Evolutionary conservation across 2,888 invertebrate species (phyloP).

Genomic region (Agrotis clavis): DNA sequence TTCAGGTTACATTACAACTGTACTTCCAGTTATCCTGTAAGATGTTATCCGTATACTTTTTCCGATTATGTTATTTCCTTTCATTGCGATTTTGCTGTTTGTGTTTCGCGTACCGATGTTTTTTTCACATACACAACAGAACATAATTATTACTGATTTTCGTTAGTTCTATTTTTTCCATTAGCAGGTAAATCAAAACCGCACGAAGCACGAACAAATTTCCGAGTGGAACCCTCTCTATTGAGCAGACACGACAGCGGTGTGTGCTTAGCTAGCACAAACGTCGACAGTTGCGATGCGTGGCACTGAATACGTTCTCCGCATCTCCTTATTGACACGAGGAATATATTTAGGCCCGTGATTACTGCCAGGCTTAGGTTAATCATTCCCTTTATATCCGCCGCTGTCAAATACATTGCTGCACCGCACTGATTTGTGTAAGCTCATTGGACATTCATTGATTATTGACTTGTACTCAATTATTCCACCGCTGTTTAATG

Average conservation of each 20-base stretch:
- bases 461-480: slow-evolving; percentile 49
- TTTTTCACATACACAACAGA: too few species aligned
- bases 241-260: slow-evolving; percentile 62
- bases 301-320: slow-evolving; percentile 78
- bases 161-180: too few species aligned
- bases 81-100: neutral
- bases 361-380: slow-evolving; percentile 83
- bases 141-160: too few species aligned
- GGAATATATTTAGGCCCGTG: slow-evolving; percentile 80
- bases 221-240: slow-evolving; percentile 48
- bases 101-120: too few species aligned
- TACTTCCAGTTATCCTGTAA: slow-evolving; percentile 18
- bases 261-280: slow-evolving; percentile 76
- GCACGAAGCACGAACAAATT: slow-evolving; percentile 33
- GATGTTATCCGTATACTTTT: slow-evolving; percentile 10
- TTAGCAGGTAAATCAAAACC: neutral
- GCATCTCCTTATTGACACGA: slow-evolving; percentile 78
- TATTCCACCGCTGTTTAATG: slow-evolving; percentile 30
- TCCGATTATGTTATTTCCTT: neutral
- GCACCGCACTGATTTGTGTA: slow-evolving; percentile 46
- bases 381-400: slow-evolving; percentile 85
- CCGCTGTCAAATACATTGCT: slow-evolving; percentile 54
- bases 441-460: slow-evolving; percentile 64
- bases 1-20: slow-evolving; percentile 63
- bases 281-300: slow-evolving; percentile 82